Percentiles rank a stretch among this genome's conserved stretches.
These are phyloP conservation scores for Drosophila setosimentum DNA, from an alignment of 2,888 invertebrate species.

Conservation along the genomic window DNA sequence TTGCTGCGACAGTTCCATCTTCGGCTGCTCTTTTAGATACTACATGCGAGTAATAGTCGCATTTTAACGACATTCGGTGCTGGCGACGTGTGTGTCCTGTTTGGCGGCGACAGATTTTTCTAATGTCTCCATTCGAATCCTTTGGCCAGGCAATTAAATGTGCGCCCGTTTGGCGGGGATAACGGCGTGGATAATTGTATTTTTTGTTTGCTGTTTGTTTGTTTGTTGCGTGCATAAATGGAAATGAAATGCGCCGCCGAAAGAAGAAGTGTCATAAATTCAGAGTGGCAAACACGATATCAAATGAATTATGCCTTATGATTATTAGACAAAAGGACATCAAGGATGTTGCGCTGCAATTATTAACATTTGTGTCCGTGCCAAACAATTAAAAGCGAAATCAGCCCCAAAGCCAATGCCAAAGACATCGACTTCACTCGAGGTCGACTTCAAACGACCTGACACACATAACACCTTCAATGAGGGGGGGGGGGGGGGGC, in stretches of 20 bases:
- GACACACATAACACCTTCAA: constrained; percentile 66
- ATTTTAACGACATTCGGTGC: constrained; percentile 63
- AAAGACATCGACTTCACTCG: constrained; percentile 39
- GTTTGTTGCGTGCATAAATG: constrained; percentile 51
- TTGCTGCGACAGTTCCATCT: background rate
- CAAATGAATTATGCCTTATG: constrained; percentile 77
- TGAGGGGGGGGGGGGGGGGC: background rate
- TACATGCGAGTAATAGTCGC: constrained; percentile 44
- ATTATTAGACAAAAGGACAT: constrained; percentile 75
- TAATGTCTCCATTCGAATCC: constrained; percentile 83
- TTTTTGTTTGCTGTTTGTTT: constrained; percentile 22
- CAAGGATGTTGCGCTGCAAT: constrained; percentile 66
- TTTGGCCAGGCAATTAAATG: constrained; percentile 79
- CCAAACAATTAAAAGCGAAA: constrained; percentile 71
- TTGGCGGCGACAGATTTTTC: constrained; percentile 80
- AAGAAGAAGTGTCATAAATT: constrained; percentile 68
- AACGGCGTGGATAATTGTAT: constrained; percentile 67
- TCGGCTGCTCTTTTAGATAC: constrained; percentile 10
- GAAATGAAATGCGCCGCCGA: constrained; percentile 35
- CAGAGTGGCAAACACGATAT: constrained; percentile 64
- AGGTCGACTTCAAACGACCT: constrained; percentile 50
- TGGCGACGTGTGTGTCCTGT: constrained; percentile 65
- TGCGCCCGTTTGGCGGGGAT: constrained; percentile 26
- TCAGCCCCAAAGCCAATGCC: constrained; percentile 45
- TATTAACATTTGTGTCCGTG: constrained; percentile 78